A percentile compares a stretch with the other conserved stretches of the same genome.
Conservation (phyloP, 2,888 invertebrate genomes). For the Xestia sexstrigata region DNA sequence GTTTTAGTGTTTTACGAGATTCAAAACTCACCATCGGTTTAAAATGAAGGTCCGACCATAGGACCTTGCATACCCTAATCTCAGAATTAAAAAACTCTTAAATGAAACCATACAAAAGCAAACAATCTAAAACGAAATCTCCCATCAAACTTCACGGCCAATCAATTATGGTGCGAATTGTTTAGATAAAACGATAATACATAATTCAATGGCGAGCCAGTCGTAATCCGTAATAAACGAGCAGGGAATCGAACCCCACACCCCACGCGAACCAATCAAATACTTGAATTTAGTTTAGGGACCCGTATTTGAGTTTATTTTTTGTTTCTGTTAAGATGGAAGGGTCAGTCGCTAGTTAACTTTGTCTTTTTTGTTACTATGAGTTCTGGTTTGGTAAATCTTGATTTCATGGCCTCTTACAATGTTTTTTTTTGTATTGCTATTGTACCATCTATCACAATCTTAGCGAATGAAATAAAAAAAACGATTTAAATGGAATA, state of each 20-base stretch:
- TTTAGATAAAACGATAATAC: constrained; percentile 70
- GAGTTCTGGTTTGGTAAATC: constrained; percentile 17
- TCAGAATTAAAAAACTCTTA: background rate
- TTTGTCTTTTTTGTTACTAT: constrained; percentile 16
- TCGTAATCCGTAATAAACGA: constrained; percentile 73
- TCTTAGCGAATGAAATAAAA: background rate
- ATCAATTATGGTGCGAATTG: constrained; percentile 73
- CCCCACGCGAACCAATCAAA: constrained; percentile 64
- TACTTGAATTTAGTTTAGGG: constrained; percentile 52
- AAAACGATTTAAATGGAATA: background rate
- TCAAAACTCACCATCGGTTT: background rate
- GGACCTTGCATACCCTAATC: background rate
- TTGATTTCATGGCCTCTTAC: background rate
- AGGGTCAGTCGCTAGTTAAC: constrained; percentile 20
- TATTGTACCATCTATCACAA: background rate
- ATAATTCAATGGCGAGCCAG: constrained; percentile 71
- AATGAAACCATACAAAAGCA: constrained; percentile 11
- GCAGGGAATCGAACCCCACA: constrained; percentile 67
- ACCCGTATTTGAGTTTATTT: constrained; percentile 59
- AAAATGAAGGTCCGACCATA: too few relatives aligned
- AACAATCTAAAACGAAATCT: constrained; percentile 37
- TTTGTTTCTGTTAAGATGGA: constrained; percentile 37
- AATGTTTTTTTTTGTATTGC: background rate
- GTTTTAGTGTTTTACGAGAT: background rate
- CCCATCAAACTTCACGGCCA: constrained; percentile 56